These are phyloP conservation scores for Xiphophorus maculatus DNA, from an alignment of 2,113 vertebrate genomes.

Conservation along the genomic window DNA sequence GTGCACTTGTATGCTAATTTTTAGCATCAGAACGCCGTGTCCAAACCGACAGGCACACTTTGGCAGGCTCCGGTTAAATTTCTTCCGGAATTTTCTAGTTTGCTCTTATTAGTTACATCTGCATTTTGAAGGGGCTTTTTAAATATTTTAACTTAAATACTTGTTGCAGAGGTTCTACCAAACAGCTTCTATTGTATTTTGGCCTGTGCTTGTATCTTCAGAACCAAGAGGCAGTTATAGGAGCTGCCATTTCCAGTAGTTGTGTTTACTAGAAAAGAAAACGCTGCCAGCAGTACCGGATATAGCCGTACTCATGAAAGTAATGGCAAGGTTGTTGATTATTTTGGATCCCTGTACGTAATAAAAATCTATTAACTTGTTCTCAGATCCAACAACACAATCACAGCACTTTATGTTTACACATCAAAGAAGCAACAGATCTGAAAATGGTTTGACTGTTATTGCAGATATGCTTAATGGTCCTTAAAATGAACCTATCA, in stretches of 20 bases:
- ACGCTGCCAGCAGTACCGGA: background rate
- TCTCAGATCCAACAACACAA: background rate
- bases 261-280: background rate
- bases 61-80: too few species aligned
- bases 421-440: background rate
- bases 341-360: background rate
- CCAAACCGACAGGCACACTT: too few species aligned
- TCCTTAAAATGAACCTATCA: background rate
- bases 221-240: background rate
- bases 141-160: background rate
- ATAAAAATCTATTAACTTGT: background rate
- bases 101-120: background rate
- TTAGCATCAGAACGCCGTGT: too few species aligned
- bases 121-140: too few species aligned
- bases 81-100: too few species aligned
- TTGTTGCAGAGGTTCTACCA: too few species aligned
- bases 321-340: background rate
- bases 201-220: too few species aligned
- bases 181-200: too few species aligned
- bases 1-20: too few species aligned
- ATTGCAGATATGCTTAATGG: background rate
- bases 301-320: background rate
- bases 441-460: background rate
- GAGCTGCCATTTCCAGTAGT: background rate
- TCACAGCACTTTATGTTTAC: background rate